phyloP scores from a whole-genome alignment of 2,888 invertebrate genomes.

The Lasioglossum pauxillum region DNA sequence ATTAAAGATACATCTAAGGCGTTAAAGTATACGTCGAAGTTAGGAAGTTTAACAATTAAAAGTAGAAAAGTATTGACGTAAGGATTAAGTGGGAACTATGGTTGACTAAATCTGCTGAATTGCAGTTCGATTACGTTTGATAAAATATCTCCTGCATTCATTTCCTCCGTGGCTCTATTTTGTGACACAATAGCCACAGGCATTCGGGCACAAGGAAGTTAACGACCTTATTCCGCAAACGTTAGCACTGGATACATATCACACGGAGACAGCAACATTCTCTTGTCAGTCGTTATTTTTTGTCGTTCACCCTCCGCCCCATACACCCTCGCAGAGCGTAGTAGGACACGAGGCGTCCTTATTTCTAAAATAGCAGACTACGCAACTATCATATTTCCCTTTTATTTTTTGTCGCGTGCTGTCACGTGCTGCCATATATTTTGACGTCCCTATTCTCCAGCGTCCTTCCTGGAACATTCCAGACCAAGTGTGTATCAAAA shows the following conservation, averaged over 20 bases:
- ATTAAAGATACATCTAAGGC: background rate
- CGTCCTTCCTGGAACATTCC: conserved; percentile 64
- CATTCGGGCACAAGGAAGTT: conserved; percentile 10
- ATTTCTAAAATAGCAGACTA: conserved; percentile 76
- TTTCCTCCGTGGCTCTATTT: background rate
- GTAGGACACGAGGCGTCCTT: conserved; percentile 54
- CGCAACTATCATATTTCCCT: conserved; percentile 79
- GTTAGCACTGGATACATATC: conserved; percentile 65
- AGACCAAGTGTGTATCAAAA: conserved; percentile 56
- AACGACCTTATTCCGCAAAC: conserved; percentile 59
- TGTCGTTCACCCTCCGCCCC: conserved; percentile 8
- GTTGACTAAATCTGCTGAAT: background rate
- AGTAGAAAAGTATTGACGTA: background rate
- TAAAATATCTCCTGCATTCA: background rate
- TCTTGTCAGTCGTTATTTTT: conserved; percentile 65
- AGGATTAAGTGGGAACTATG: background rate
- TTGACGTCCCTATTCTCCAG: conserved; percentile 75
- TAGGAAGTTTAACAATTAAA: too few species aligned
- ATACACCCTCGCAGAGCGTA: conserved; percentile 23
- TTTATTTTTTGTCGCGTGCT: conserved; percentile 74
- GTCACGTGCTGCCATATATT: conserved; percentile 78
- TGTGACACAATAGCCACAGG: background rate
- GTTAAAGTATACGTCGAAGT: background rate
- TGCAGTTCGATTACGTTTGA: background rate
- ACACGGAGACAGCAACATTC: conserved; percentile 56